Base-by-base conservation (phyloP, 2,888 invertebrate genomes). In the Automeris io region DNA sequence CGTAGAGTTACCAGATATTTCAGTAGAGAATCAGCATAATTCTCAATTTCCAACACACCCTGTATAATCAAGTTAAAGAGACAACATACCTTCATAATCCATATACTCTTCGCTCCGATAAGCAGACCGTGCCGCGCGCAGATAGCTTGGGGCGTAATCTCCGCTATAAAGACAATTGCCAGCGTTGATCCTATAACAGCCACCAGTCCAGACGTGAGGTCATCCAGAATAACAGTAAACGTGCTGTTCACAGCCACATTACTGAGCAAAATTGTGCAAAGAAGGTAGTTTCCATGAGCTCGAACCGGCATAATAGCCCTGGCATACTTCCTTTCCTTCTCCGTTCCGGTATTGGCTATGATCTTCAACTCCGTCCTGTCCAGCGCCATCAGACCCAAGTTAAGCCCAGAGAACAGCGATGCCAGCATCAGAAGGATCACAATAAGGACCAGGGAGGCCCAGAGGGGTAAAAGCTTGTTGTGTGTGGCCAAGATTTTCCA, bases 161-260 rank as follows among this genome's bases (percentile, higher is more conserved):
- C 99, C 54, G 99, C 99, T 69, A 98, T 96, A 45, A 99, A 90
- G 47, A 99, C 99, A 61, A 99, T 99, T 34, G 95, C 93, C 59
- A 97, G 64, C 1, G 98, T 98, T 1, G 98, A 96, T 25, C 91
- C 93, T 41, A 97, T 91, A 21, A 98, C 93, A 48, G 98, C 98
- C 8, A 97, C 90, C 49, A 96, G 61, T 23, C 97, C 98, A 12
- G 96, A 95, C 3, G 97, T 97, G 62, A 99, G 71, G 66, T 96
- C 95, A 76, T 99, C 99, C 85, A 99, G 80, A 37, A 99, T 89
- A 53, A 99, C 97, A 5, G 99, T 98, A 61, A 99, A 94, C 1
- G 95, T 95, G 33, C 97, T 95, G 88, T 99, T 99, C 33, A 99
- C 98, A 46, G 99, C 91, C 9, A 99, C 98, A 76, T 98, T 98